A percentile compares a stretch with the other conserved stretches of the same genome.
These are phyloP conservation scores for Diaphora mendica DNA, from an alignment of 2,888 invertebrate genomes.

Conservation along the genomic window DNA sequence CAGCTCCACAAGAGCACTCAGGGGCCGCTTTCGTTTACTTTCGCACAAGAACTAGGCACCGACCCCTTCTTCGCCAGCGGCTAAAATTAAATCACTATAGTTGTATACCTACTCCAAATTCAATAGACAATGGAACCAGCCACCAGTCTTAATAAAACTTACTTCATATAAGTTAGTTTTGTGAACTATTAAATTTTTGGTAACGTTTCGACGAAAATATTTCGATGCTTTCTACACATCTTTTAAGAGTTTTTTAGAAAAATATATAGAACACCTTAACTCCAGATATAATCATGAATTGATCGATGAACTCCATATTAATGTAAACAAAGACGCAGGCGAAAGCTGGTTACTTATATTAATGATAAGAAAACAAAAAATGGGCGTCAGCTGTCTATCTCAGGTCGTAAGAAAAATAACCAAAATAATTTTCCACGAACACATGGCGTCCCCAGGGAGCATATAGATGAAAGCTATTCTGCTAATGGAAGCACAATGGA, in stretches of 20 bases:
- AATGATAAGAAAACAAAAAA: slow-evolving; percentile 26
- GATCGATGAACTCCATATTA: background rate
- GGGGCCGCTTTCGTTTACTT: slow-evolving; percentile 72
- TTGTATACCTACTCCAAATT: slow-evolving; percentile 37
- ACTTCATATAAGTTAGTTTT: slow-evolving; percentile 22
- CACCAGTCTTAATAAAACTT: slow-evolving; percentile 23
- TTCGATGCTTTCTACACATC: background rate
- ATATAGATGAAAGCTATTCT: slow-evolving; percentile 80
- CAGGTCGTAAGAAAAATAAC: slow-evolving; percentile 70
- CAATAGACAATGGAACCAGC: slow-evolving; percentile 36
- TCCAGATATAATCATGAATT: background rate
- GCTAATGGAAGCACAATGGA: slow-evolving; percentile 83
- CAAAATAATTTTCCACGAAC: slow-evolving; percentile 79
- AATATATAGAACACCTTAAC: background rate
- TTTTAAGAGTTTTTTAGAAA: background rate
- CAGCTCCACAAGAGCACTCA: slow-evolving; percentile 77
- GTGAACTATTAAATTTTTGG: background rate
- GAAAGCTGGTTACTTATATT: background rate
- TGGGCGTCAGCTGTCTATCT: slow-evolving; percentile 41
- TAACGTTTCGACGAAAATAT: background rate
- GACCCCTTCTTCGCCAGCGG: slow-evolving; percentile 46
- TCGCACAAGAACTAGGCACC: slow-evolving; percentile 59
- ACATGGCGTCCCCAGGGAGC: slow-evolving; percentile 73
- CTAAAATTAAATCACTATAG: slow-evolving; percentile 59
- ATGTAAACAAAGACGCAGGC: background rate